phyloP scores from a whole-genome alignment of 2,888 invertebrate species.

The Incurvaria masculella region DNA sequence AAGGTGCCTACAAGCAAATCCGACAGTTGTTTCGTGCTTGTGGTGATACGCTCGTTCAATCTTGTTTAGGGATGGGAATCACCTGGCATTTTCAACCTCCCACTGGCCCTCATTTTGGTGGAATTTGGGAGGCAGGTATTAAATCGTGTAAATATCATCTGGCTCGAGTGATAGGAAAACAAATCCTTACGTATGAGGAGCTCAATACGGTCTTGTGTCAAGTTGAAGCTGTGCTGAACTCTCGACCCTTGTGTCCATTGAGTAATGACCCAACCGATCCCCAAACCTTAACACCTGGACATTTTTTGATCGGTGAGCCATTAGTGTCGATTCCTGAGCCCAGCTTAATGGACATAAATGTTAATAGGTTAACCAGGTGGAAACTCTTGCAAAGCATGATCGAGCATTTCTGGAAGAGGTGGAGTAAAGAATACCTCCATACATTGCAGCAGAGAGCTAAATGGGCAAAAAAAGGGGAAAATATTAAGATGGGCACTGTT shows the following conservation, averaged over 20 bases:
- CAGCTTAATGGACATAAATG: neutral
- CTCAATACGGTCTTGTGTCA: conserved; percentile 2
- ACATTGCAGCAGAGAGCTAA: neutral
- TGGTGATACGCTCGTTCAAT: too few relatives aligned
- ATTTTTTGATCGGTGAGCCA: neutral
- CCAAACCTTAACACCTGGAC: neutral
- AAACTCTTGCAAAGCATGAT: neutral
- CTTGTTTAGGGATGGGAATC: too few relatives aligned
- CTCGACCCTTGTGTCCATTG: conserved; percentile 1
- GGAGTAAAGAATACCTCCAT: neutral
- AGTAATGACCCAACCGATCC: neutral
- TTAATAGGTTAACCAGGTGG: neutral
- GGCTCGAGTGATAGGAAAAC: conserved; percentile 1
- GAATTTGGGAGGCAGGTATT: conserved; percentile 1
- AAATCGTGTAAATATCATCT: conserved; percentile 6
- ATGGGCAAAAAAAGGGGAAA: neutral
- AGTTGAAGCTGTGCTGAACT: conserved; percentile 7
- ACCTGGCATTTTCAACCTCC: too few relatives aligned
- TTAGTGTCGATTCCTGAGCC: conserved; percentile 1
- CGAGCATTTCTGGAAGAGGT: conserved; percentile 1
- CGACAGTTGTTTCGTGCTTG: too few relatives aligned
- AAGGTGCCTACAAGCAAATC: too few relatives aligned
- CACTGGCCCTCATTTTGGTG: too few relatives aligned
- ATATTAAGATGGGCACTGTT: neutral
- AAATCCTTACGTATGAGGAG: conserved; percentile 6